Base-by-base conservation (phyloP, 2,113 vertebrate species). In the Pelecanoides urinatrix region DNA sequence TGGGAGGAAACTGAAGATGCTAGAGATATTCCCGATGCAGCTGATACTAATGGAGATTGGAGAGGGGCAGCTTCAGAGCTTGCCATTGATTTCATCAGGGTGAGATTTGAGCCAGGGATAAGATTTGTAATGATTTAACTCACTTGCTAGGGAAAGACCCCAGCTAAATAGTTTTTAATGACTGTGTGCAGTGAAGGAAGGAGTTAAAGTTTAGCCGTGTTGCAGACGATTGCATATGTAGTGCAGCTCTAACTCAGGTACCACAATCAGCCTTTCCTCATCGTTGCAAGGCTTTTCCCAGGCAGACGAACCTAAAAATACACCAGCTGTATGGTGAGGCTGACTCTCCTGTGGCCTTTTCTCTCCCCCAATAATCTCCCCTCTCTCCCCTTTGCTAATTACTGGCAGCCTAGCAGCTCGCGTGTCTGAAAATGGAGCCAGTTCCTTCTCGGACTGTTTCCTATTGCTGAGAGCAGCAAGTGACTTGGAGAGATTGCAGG, bases 281-380 rank as follows among this genome's bases (percentile, higher is more conserved):
- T 94, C 86, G 85, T 94, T 74, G 63, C 45, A 52, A 94, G 95
- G 77, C 89, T 97, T 97, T 95, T 95, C 95, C 91, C 87, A 88
- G 84, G 87, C 93, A 95, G 84, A 70, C 2, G 16, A 92, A 87
- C 92, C 91, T 97, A 94, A 95, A 97, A 97, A 94, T 95, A 96
- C 27, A 77, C 42, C 63, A 66, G 59, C 55, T 93, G 32, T 50
- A 27, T 45, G 63, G 83, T 68, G 52, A 81, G 66, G 75, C 73
- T 55, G 70, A 26, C 77, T 94, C 92, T 95, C 92, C 88, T 78
- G 88, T 95, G 92, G 56, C 77, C 72, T 90, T 94, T 94, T 79
- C 44, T 90, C 59, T 93, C 75, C 77, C 74, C 5, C 6, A 49
- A 73, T 79, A 72, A 87, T 94, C 50, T 92, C 77, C 34, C 70